Percentiles rank a stretch among this genome's conserved stretches.
phyloP scores from a whole-genome alignment of 2,888 invertebrate species.

The Lutraria lutraria region DNA sequence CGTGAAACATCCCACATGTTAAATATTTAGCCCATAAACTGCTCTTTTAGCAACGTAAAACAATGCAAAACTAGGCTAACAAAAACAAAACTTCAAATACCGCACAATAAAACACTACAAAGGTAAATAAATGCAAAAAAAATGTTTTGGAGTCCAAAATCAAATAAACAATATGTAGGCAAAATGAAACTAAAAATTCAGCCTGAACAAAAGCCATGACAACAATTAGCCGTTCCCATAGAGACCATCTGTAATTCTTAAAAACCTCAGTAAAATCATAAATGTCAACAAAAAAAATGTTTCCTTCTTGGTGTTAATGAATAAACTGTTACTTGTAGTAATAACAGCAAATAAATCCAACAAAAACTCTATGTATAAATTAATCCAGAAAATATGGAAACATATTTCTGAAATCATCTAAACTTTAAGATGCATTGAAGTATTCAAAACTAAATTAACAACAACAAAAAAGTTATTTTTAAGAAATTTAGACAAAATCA shows the following conservation, averaged over 20 bases:
- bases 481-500: background rate
- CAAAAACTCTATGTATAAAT: background rate
- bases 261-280: background rate
- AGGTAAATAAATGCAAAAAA: background rate
- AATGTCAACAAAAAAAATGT: background rate
- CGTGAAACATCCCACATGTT: background rate
- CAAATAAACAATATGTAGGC: constrained; percentile 3
- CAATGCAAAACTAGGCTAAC: background rate
- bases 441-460: background rate
- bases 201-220: background rate
- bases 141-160: background rate
- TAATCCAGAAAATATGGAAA: constrained; percentile 6
- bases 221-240: background rate
- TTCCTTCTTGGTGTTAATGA: background rate
- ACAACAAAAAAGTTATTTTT: background rate
- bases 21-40: background rate
- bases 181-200: constrained; percentile 16
- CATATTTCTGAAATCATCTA: background rate
- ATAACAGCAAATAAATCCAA: background rate
- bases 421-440: background rate
- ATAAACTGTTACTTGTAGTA: background rate
- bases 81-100: background rate
- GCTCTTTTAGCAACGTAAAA: constrained; percentile 12
- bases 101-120: background rate
- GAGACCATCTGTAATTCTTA: constrained; percentile 15